These are phyloP conservation scores for Elaphurus davidianus DNA, from an alignment of 2,113 vertebrate genomes.

Conservation along the genomic window DNA sequence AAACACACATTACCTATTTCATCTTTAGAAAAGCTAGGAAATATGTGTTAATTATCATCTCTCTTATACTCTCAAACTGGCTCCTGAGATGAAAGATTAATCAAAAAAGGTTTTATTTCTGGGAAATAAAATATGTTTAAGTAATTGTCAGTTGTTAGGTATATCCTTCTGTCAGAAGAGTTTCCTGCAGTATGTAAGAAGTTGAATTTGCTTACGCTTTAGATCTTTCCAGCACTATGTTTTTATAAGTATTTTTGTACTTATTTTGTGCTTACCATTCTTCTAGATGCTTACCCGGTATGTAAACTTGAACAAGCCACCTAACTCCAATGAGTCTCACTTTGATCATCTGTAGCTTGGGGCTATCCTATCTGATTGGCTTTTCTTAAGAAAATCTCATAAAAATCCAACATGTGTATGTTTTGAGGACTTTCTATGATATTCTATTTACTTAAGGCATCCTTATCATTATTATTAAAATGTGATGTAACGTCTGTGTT, in stretches of 20 bases:
- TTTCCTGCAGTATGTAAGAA: not conserved
- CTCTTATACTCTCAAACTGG: not conserved
- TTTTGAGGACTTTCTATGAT: not conserved
- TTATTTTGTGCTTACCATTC: not conserved
- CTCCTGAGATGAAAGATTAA: not conserved
- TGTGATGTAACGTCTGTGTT: not conserved
- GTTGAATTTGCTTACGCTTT: not conserved
- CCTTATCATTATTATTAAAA: not conserved
- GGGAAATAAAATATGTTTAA: slow-evolving; percentile 12
- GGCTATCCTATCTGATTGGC: not conserved
- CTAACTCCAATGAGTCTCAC: not conserved
- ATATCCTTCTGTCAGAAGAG: not conserved
- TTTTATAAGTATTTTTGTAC: slow-evolving; percentile 7
- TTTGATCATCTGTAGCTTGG: not conserved
- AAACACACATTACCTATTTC: not conserved
- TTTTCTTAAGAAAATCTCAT: not conserved
- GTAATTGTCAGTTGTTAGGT: not conserved
- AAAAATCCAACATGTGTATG: not conserved
- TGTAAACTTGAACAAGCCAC: not conserved
- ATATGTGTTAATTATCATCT: not conserved
- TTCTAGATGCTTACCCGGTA: not conserved
- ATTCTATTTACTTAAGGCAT: not conserved
- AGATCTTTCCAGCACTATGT: not conserved
- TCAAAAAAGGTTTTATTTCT: not conserved
- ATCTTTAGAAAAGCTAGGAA: not conserved